Evolutionary conservation across 2,113 vertebrate genomes (phyloP), one percentile per base, ranked within the genome.

Genomic region (Protobothrops mucrosquamatus): DNA sequence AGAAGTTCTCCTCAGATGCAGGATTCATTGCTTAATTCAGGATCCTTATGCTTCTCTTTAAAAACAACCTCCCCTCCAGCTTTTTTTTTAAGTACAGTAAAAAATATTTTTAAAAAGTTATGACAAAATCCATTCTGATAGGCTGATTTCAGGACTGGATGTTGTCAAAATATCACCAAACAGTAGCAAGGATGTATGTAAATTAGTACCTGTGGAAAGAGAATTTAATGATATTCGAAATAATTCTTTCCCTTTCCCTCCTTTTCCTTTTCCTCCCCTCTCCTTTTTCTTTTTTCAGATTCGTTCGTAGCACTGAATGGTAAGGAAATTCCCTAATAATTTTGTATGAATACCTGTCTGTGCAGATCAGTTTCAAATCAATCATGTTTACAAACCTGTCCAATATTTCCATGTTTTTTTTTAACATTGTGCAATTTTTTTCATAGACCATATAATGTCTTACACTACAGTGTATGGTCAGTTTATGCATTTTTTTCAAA

Each of bases 271-370:
- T 95, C 14, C 88, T 89, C 64, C 34, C 95, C 11, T 93, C 87
- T 64, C n/a, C 96, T 92, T 98, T 97, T 98, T 92, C 74, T 92
- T 93, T 97, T 98, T 98, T 95, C 98, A 99, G 98, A 99, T 98
- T 98, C 99, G 97, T 99, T 99, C 96, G 98, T 99, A 98, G 99
- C 99, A 55, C 97, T 99, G 97, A 99, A 99, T 97, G 99, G 99
- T 99, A 98, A 99, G 99, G 96, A 98, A 96, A 94, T 95, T 94
- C 93, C 91, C 92, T 96, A 96, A 93, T 97, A 94, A 96, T 87
- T 11, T 95, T 94, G 95, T 96, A 97, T 52, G 96, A 94, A 94
- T 96, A 95, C n/a, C 46, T 93, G 46, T 94, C 64, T 92, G 91
- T 89, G n/a, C 69, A 96, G 96, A 95, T 95, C 91, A 87, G 6